Base-by-base conservation (phyloP, 1,140 invertebrate species). In the Drosophila cardini region DNA sequence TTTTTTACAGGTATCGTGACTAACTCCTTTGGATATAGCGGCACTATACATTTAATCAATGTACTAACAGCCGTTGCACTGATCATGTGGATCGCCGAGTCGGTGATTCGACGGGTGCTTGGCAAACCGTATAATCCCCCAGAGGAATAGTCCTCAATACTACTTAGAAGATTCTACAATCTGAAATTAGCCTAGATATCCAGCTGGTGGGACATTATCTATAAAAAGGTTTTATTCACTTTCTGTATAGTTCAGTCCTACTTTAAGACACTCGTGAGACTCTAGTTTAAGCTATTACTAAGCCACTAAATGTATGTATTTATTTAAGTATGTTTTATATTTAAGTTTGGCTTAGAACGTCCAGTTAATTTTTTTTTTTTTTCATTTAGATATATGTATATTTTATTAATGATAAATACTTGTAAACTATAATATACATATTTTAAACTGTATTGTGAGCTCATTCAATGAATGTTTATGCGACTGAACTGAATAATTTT, bases 31-130 rank as follows among this genome's bases (percentile, higher is more conserved):
- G 80, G 79, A 32, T 91, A 91, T 46, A 61, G 8, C 8, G 77
- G 75, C 40, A 90, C 90, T 18, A 91, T 91, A 0, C 90, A 91
- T 45, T 36, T 46, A 52, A 83, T 91, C 30, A 91, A 91, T 32
- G 13, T 10, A 0, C 42, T 91, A 6, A 90, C 90, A 10, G 55
- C 13, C 0, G 0, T 83, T 32, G 90, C 90, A 0, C 42, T 91
- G 30, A 30, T 90, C 10, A 53, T 91, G 13, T 91, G 90, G 90
- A 7, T 86, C 0, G 1, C 55, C 6, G 90, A 91, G 40, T 86
- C 80, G 7, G 4, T 52, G 4, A 52, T 85, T 6, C 76, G 90
- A 2, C 73, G 81, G 11, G 26, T 64, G 1, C 50, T 91, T 38
- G 55, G 67, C 8, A 76, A 69, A 10, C 77, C 77, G 2, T 67